Percentiles rank a stretch among this genome's conserved stretches.
Evolutionary conservation across 2,113 vertebrate species (phyloP).

Genomic region (Phylloscopus trochiloides): DNA sequence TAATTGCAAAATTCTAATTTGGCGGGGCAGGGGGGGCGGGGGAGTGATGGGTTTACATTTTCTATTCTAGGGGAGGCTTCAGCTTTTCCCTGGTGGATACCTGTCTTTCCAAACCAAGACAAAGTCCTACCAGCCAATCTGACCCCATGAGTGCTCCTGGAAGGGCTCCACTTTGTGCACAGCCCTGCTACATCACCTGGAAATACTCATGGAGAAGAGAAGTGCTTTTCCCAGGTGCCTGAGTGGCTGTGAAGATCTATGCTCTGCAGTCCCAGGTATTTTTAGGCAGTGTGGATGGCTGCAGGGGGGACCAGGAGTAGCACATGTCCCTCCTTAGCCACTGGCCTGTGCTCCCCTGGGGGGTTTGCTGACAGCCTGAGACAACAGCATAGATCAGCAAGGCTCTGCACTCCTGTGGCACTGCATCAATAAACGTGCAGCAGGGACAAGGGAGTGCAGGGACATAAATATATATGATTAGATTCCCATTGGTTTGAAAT

Average conservation of each 20-base stretch:
- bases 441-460: background rate
- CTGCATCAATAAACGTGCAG: background rate
- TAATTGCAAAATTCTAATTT: too few species aligned
- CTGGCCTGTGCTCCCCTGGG: background rate
- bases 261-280: background rate
- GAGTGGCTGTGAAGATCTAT: background rate
- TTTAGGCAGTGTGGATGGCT: background rate
- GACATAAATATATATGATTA: conserved; percentile 23
- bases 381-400: background rate
- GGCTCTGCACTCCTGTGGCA: background rate
- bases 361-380: background rate
- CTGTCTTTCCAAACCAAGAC: too few species aligned
- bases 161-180: background rate
- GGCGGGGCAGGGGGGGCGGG: too few species aligned
- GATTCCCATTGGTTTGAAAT: background rate
- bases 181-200: background rate
- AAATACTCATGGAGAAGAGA: background rate
- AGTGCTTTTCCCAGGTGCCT: background rate
- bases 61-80: too few species aligned
- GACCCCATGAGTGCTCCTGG: background rate
- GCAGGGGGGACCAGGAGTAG: background rate
- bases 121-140: background rate
- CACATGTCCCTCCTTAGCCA: background rate
- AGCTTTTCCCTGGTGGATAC: too few species aligned
- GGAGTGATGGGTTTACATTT: too few species aligned